A percentile compares a stretch with the other conserved stretches of the same genome.
Evolutionary conservation across 2,797 vertebrate species (phyloP).

Genomic region (Antennarius maculatus): DNA sequence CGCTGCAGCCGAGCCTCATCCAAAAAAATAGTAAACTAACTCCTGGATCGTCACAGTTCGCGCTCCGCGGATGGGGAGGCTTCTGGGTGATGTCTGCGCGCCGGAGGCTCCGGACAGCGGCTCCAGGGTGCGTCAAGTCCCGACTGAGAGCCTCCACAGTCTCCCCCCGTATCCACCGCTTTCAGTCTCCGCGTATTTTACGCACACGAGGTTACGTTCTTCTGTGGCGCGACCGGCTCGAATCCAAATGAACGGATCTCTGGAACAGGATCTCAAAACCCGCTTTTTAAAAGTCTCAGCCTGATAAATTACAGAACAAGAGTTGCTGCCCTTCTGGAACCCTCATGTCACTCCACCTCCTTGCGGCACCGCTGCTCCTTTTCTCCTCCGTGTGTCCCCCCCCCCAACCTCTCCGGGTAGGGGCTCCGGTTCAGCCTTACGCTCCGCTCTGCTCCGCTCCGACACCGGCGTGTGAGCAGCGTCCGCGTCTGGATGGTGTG

Average conservation of each 20-base stretch:
- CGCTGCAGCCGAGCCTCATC: conserved; percentile 26
- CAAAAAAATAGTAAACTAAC: conserved; percentile 26
- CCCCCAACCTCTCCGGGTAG: not conserved
- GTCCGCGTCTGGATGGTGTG: conserved; percentile 45
- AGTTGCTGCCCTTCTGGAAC: not conserved
- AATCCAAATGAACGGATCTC: conserved; percentile 18
- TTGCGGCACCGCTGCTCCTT: conserved; percentile 26
- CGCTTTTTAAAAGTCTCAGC: conserved; percentile 3
- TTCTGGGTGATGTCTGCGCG: conserved; percentile 23
- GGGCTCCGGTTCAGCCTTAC: conserved; percentile 32
- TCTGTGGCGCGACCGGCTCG: not conserved
- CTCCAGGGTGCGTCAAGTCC: conserved; percentile 49
- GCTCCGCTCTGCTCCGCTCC: conserved; percentile 26
- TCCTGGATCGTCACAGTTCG: conserved; percentile 39
- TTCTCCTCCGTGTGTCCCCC: not conserved
- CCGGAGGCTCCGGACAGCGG: conserved; percentile 34
- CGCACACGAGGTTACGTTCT: conserved; percentile 49
- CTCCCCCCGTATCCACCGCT: conserved; percentile 7
- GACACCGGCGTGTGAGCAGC: conserved; percentile 35
- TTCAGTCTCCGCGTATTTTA: conserved; percentile 37
- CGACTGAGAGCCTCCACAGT: conserved; percentile 17
- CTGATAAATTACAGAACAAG: not conserved
- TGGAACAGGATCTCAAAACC: not conserved
- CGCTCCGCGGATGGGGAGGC: conserved; percentile 28
- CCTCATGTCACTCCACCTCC: conserved; percentile 35